A percentile compares a stretch with the other conserved stretches of the same genome.
phyloP scores from a whole-genome alignment of 1,140 invertebrate genomes.

The Protaetia brevitarsis region DNA sequence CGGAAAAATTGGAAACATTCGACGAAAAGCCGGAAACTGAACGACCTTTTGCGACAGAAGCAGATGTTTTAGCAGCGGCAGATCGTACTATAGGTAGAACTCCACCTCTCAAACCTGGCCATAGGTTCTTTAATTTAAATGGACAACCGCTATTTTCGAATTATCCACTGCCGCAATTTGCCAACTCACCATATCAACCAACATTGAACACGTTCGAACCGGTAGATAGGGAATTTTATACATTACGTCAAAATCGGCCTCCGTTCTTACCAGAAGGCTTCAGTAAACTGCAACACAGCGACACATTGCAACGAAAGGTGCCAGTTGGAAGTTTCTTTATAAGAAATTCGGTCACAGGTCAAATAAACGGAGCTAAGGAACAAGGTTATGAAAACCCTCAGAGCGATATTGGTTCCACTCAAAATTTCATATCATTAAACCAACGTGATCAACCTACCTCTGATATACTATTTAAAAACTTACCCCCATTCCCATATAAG shows the following conservation, averaged over 20 bases:
- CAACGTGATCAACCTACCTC: not conserved
- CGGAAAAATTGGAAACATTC: conserved; percentile 50
- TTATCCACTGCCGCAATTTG: conserved; percentile 32
- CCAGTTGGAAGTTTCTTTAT: conserved; percentile 21
- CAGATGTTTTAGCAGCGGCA: conserved; percentile 45
- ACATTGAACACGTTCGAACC: not conserved
- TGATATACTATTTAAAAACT: not conserved
- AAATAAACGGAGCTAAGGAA: conserved; percentile 14
- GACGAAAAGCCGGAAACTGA: conserved; percentile 43
- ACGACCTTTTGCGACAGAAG: conserved; percentile 46
- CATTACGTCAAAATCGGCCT: conserved; percentile 5
- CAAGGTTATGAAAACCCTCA: not conserved
- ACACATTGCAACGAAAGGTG: conserved; percentile 26
- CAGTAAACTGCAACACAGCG: conserved; percentile 20
- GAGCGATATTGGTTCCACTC: not conserved
- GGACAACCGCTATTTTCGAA: conserved; percentile 42
- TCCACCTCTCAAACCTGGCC: conserved; percentile 48
- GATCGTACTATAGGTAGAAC: conserved; percentile 22
- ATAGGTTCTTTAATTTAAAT: conserved; percentile 51
- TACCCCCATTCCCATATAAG: not conserved
- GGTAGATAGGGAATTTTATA: not conserved
- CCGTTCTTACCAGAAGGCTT: conserved; percentile 20
- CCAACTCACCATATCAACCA: conserved; percentile 15
- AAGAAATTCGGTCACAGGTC: conserved; percentile 19
- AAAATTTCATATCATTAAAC: conserved; percentile 23